These are phyloP conservation scores for Dysdera silvatica DNA, from an alignment of 1,140 invertebrate genomes.

Conservation along the genomic window DNA sequence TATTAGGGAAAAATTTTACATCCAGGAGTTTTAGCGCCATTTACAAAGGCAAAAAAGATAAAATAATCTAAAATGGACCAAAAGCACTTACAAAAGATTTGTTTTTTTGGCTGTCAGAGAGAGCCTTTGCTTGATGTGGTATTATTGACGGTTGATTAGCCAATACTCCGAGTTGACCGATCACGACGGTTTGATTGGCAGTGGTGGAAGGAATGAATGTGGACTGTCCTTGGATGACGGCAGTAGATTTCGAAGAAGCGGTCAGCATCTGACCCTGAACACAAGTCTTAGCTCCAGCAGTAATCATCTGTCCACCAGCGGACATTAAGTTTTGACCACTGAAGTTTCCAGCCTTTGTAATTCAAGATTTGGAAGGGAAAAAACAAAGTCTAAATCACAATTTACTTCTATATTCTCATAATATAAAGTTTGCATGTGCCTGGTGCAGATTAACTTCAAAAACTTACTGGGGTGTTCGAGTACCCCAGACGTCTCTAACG, in stretches of 20 bases:
- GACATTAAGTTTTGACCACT: constrained; percentile 11
- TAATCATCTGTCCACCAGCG: constrained; percentile 13
- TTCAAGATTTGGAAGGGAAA: neutral
- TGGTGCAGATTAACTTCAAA: no score
- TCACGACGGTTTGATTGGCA: constrained; percentile 68
- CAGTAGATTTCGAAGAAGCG: constrained; percentile 25
- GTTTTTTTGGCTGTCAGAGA: constrained; percentile 35
- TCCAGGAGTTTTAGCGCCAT: no score
- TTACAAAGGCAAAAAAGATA: no score
- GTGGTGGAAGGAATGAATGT: constrained; percentile 63
- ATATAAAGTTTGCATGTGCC: no score
- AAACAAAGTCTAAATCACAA: neutral
- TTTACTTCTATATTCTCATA: no score
- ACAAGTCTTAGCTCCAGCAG: constrained; percentile 17
- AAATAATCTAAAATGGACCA: neutral
- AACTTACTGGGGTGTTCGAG: no score
- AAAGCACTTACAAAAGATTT: constrained; percentile 38
- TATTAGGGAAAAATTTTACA: no score
- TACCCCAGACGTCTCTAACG: no score
- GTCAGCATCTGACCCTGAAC: constrained; percentile 31
- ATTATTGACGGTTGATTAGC: constrained; percentile 60
- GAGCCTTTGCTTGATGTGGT: constrained; percentile 46
- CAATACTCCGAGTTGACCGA: constrained; percentile 64
- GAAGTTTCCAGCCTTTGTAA: constrained; percentile 29
- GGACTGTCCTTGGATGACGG: constrained; percentile 37